Evolutionary conservation across 1,140 invertebrate genomes (phyloP).

Genomic region (Drosophila fuyamai): DNA sequence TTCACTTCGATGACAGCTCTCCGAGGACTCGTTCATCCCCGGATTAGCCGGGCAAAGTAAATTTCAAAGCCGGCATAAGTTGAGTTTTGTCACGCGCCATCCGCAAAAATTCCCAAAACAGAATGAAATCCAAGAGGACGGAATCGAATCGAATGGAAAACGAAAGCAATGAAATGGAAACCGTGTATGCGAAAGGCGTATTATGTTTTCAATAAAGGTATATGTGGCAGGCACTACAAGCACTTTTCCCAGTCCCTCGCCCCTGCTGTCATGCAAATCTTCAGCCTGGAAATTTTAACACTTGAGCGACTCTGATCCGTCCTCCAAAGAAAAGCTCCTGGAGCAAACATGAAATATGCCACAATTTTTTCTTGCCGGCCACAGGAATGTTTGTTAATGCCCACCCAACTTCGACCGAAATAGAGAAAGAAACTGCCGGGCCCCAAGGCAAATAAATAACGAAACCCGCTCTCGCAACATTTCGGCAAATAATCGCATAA

Average conservation of each 20-base stretch:
- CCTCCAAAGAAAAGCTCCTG: conserved; percentile 47
- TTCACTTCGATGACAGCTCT: conserved; percentile 12
- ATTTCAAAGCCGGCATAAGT: conserved; percentile 69
- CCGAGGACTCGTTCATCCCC: conserved; percentile 14
- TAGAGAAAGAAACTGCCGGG: conserved; percentile 15
- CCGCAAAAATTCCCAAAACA: conserved; percentile 40
- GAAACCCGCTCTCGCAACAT: conserved; percentile 69
- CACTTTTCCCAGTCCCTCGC: conserved; percentile 12
- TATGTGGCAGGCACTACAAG: conserved; percentile 20
- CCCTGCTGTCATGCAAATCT: conserved; percentile 67
- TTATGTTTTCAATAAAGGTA: conserved; percentile 79
- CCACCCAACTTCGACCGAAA: not conserved
- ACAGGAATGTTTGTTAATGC: conserved; percentile 67
- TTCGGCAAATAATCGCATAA: conserved; percentile 82
- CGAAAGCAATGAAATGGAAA: conserved; percentile 47
- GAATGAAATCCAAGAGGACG: conserved; percentile 29
- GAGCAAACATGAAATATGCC: conserved; percentile 78
- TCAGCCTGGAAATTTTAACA: conserved; percentile 72
- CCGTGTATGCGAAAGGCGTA: conserved; percentile 51
- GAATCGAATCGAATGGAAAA: conserved; percentile 12
- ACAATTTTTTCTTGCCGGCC: conserved; percentile 61
- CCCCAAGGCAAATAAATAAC: conserved; percentile 74
- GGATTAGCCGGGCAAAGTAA: conserved; percentile 64
- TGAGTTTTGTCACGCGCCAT: conserved; percentile 73
- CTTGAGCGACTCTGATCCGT: conserved; percentile 70